Conservation (phyloP, 2,113 vertebrate species). For the Perca fluviatilis region DNA sequence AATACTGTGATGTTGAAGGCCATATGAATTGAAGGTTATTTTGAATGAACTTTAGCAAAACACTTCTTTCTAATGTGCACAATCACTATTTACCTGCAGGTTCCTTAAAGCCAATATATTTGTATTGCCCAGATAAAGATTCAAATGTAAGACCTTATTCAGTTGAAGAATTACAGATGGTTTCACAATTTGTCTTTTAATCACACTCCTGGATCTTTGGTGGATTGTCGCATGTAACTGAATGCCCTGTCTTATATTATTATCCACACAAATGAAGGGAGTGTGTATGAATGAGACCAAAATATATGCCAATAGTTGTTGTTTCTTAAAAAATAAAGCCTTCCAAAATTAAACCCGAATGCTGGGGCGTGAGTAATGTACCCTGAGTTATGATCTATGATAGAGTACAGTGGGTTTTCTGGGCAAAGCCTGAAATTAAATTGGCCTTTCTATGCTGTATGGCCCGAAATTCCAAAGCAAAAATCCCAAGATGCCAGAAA, state of each 20-base stretch:
- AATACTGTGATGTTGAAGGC: neutral
- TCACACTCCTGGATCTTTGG: neutral
- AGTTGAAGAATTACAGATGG: neutral
- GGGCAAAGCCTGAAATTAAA: slow-evolving; percentile 70
- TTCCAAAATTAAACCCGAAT: slow-evolving; percentile 39
- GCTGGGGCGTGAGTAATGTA: slow-evolving; percentile 39
- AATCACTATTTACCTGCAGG: slow-evolving; percentile 3
- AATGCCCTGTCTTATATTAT: neutral
- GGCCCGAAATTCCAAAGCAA: slow-evolving; percentile 64
- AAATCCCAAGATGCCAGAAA: slow-evolving; percentile 74
- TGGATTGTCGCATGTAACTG: neutral
- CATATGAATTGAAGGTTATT: neutral
- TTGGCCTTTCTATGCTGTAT: slow-evolving; percentile 62
- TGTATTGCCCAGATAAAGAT: neutral
- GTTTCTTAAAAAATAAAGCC: slow-evolving; percentile 54
- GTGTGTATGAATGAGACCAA: neutral
- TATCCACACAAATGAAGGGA: neutral
- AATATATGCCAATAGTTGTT: slow-evolving; percentile 19
- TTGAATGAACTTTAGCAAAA: neutral
- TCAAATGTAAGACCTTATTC: neutral
- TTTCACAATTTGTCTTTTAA: neutral
- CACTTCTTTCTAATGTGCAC: neutral
- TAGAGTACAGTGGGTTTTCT: slow-evolving; percentile 52
- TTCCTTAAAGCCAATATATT: neutral
- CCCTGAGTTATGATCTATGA: slow-evolving; percentile 65